Evolutionary conservation across 2,797 vertebrate genomes (phyloP).

Genomic region (Pseudopleuronectes americanus): DNA sequence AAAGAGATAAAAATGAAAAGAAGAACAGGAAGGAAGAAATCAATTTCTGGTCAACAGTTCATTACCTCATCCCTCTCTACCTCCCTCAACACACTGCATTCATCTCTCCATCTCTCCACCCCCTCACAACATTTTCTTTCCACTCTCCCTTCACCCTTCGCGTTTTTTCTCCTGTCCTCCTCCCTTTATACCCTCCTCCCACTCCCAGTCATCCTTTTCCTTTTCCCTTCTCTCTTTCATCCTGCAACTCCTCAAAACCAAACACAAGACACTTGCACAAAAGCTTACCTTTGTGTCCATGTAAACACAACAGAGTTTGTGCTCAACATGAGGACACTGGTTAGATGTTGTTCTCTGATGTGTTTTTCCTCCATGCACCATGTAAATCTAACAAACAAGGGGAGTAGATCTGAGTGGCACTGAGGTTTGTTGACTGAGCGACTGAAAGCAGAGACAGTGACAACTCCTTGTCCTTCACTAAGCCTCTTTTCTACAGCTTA

Average conservation of each 20-base stretch:
- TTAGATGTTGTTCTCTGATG: too few species aligned
- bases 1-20: neutral
- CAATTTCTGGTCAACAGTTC: constrained; percentile 8
- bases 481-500: too few species aligned
- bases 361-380: neutral
- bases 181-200: neutral
- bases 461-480: neutral
- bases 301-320: neutral
- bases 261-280: neutral
- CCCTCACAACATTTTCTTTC: neutral
- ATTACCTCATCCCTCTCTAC: constrained; percentile 21
- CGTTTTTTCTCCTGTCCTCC: neutral
- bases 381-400: neutral
- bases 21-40: constrained; percentile 17
- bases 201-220: neutral
- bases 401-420: neutral
- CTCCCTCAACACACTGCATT: neutral
- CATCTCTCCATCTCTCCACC: too few species aligned
- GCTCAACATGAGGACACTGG: neutral
- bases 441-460: neutral
- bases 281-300: too few species aligned
- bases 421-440: neutral
- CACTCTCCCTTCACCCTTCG: neutral
- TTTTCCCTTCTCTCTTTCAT: neutral
- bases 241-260: neutral